Percentiles rank a stretch among this genome's conserved stretches.
Conservation (phyloP, 2,797 vertebrate genomes). For the Tapera naevia region DNA sequence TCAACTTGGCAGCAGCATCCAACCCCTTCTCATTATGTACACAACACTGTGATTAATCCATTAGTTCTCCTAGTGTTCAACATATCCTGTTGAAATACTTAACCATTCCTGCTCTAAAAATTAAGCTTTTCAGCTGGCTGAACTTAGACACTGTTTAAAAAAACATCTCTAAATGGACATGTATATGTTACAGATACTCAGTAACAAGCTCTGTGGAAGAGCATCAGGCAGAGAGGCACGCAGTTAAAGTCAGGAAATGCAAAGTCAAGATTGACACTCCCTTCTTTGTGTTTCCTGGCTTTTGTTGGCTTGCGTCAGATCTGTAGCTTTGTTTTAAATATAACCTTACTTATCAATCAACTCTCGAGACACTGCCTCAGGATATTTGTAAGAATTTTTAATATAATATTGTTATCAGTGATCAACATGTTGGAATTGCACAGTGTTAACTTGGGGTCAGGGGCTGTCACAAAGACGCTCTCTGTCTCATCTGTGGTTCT, state of each 20-base stretch:
- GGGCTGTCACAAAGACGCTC: background rate
- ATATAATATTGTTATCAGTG: background rate
- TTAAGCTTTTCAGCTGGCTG: constrained; percentile 22
- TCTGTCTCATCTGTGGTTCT: background rate
- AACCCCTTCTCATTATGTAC: constrained; percentile 31
- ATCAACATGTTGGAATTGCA: background rate
- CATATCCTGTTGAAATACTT: constrained; percentile 54
- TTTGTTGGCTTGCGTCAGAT: constrained; percentile 19
- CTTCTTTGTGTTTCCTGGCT: constrained; percentile 42
- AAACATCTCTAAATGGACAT: background rate
- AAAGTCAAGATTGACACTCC: background rate
- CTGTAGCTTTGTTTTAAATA: constrained; percentile 12
- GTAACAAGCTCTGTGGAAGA: background rate
- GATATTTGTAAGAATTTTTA: background rate
- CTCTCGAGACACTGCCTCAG: background rate
- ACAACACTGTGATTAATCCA: constrained; percentile 47
- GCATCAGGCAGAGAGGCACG: background rate
- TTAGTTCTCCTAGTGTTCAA: constrained; percentile 56
- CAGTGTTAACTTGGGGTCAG: background rate
- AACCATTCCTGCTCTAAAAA: constrained; percentile 52
- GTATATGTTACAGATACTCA: background rate
- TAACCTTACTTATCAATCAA: background rate
- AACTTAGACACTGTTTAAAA: background rate
- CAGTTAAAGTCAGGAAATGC: constrained; percentile 21
- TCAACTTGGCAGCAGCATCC: constrained; percentile 83